phyloP scores from a whole-genome alignment of 2,113 vertebrate genomes.

The Andinoacara biseriatus region DNA sequence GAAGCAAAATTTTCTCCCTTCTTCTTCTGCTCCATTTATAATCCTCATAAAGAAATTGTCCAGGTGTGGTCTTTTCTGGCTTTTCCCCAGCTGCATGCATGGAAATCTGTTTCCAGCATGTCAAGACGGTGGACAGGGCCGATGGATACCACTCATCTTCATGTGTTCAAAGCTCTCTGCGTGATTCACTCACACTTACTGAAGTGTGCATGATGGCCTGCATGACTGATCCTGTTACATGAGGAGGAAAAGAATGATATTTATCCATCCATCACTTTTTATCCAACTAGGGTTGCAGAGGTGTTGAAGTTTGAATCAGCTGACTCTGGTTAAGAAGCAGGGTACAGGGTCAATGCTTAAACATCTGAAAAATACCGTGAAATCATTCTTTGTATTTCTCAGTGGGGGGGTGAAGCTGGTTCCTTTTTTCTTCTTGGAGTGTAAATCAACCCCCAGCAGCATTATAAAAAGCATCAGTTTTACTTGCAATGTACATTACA shows the following conservation, averaged over 20 bases:
- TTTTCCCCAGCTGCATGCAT: neutral
- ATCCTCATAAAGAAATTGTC: neutral
- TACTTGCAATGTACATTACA: no score
- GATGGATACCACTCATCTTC: neutral
- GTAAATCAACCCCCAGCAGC: neutral
- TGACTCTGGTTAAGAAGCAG: neutral
- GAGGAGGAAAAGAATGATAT: neutral
- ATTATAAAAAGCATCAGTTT: no score
- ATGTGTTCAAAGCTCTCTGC: neutral
- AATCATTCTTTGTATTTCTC: neutral
- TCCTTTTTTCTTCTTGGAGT: neutral
- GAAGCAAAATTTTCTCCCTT: neutral
- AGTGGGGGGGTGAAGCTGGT: neutral
- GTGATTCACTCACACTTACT: neutral
- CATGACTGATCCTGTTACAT: neutral
- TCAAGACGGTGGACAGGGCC: neutral
- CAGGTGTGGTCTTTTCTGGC: constrained; percentile 10
- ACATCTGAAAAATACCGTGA: neutral
- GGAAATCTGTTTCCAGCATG: neutral
- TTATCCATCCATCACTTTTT: neutral
- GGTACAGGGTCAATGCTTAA: neutral
- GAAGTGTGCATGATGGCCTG: neutral
- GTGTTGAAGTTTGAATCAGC: neutral
- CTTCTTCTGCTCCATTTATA: constrained; percentile 3
- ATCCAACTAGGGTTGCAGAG: neutral